Base-by-base conservation (phyloP, 2,797 vertebrate genomes). In the Bryconaethiops microstoma region DNA sequence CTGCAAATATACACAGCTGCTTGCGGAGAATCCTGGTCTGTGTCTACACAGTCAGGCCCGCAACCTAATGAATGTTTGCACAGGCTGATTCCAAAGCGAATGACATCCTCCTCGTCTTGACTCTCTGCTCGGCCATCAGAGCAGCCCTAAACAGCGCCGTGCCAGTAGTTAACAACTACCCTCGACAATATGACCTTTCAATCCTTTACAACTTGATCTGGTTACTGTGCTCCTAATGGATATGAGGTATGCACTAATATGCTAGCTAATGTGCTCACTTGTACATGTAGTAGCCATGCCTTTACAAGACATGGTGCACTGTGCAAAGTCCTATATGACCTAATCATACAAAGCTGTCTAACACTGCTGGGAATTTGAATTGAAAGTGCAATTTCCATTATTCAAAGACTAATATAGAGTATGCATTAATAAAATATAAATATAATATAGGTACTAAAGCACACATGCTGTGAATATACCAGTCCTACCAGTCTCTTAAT, bases 1-100 rank as follows among this genome's bases (percentile, higher is more conserved):
- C 86, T 92, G 93, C 92, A 95, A 96, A 94, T 94, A 94, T 92
- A 94, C 93, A 93, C 95, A 96, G 93, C 95, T 96, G 95, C 93
- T 91, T 90, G 88, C 83, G 88, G 78, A 83, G 89, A 91, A 90
- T 92, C 90, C 86, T 86, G 90, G 90, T 91, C 93, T 86, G 90
- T 92, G 92, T 93, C 92, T 92, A 94, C 92, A 95, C 92, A 92
- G 92, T 91, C 89, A 88, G 92, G 90, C 91, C 91, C 80, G 69
- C 83, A 52, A 78, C 91, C 93, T 94, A 93, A 94, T 94, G 92
- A 94, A 94, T 95, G 94, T 94, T 94, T 94, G 92, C 93, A 91
- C 91, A 93, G 91, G 91, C 92, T 94, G 93, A 94, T 93, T 93
- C 90, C 84, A 86, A 91, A 92, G 88, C 90, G 91, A 92, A 91